These are phyloP conservation scores for Pseudachorutes palmiensis DNA, from an alignment of 1,140 invertebrate species.

Conservation along the genomic window DNA sequence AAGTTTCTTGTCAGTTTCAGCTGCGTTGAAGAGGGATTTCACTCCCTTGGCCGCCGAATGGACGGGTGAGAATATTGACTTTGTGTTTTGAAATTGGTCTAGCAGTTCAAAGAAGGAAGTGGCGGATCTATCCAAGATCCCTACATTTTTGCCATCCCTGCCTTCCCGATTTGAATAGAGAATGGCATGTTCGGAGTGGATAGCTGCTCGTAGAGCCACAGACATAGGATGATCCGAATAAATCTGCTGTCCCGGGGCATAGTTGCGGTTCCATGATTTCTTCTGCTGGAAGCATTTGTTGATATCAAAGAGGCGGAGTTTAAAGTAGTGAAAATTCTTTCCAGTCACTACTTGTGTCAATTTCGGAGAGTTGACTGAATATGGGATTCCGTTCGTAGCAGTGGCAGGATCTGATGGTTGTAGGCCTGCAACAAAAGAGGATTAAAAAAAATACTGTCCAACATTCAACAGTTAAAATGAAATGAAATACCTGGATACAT, in stretches of 20 bases:
- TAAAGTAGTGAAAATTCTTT: slow-evolving; percentile 16
- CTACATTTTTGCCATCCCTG: slow-evolving; percentile 1
- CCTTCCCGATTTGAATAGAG: slow-evolving; percentile 8
- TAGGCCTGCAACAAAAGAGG: not conserved
- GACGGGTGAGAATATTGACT: not conserved
- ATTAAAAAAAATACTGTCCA: not conserved
- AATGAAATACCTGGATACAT: not conserved
- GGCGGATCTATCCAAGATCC: not conserved
- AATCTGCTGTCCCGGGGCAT: slow-evolving; percentile 10
- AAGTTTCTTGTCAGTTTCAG: not conserved
- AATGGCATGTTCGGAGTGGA: slow-evolving; percentile 10
- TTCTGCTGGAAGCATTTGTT: slow-evolving; percentile 2
- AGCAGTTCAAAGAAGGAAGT: slow-evolving; percentile 8
- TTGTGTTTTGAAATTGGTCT: not conserved
- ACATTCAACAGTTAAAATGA: not conserved
- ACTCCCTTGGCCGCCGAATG: not conserved
- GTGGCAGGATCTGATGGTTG: not conserved
- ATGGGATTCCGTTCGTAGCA: not conserved
- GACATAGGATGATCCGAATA: slow-evolving; percentile 10
- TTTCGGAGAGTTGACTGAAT: slow-evolving; percentile 7
- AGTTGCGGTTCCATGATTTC: slow-evolving; percentile 15
- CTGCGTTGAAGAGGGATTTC: too few relatives aligned
- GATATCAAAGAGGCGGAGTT: slow-evolving; percentile 16
- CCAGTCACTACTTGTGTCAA: slow-evolving; percentile 14
- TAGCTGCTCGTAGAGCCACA: not conserved